These are phyloP conservation scores for Calameuta idolon DNA, from an alignment of 2,888 invertebrate genomes.

Conservation along the genomic window DNA sequence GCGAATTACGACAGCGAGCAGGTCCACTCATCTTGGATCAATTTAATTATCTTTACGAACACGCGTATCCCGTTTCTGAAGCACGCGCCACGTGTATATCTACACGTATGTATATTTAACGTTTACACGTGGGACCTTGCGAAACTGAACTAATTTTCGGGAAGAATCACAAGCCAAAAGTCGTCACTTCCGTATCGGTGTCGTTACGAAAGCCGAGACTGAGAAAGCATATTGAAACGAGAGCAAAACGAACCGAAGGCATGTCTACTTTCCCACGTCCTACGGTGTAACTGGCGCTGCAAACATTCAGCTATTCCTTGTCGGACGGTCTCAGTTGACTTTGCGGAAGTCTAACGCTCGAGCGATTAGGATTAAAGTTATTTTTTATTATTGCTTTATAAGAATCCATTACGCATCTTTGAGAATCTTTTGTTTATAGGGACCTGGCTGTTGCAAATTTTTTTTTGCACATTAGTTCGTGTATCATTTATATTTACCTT, in stretches of 20 bases:
- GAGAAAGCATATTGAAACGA: constrained; percentile 19
- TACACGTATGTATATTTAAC: neutral
- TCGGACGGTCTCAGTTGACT: neutral
- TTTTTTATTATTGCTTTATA: neutral
- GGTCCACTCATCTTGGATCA: constrained; percentile 6
- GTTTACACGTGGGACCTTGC: neutral
- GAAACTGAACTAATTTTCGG: neutral
- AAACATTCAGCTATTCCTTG: neutral
- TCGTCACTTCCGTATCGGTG: constrained; percentile 7
- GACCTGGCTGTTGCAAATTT: neutral
- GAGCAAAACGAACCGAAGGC: constrained; percentile 22
- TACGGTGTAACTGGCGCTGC: constrained; percentile 1
- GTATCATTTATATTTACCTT: neutral
- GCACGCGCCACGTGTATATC: neutral
- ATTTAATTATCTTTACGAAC: constrained; percentile 17
- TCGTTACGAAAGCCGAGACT: constrained; percentile 6
- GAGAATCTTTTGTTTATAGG: neutral
- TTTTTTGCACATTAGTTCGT: too few species aligned
- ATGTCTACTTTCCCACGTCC: constrained; percentile 33
- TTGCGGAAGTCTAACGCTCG: neutral
- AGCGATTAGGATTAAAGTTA: neutral
- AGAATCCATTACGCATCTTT: neutral
- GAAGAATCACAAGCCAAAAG: neutral
- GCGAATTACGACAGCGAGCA: neutral
- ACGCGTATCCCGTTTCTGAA: constrained; percentile 9